phyloP scores from a whole-genome alignment of 2,888 invertebrate species.

The Carterocephalus palaemon region DNA sequence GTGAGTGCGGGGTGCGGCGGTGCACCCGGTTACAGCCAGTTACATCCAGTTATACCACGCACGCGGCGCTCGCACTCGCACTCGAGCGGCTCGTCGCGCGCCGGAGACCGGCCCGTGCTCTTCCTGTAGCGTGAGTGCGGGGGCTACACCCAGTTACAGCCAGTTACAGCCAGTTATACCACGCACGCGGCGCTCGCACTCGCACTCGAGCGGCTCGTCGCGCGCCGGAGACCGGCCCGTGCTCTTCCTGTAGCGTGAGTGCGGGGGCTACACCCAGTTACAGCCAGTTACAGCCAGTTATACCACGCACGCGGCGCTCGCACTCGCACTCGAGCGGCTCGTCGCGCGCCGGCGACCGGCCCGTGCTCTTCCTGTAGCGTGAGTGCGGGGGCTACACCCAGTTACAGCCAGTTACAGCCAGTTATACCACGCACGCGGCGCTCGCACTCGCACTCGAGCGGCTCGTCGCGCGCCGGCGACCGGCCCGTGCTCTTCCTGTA shows the following conservation, averaged over 20 bases:
- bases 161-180: no score
- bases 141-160: no score
- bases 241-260: slow-evolving; percentile 67
- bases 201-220: slow-evolving; percentile 64
- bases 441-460: no score
- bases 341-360: no score
- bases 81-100: slow-evolving; percentile 58
- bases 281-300: slow-evolving; percentile 21
- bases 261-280: slow-evolving; percentile 30
- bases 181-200: slow-evolving; percentile 55
- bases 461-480: no score
- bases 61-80: slow-evolving; percentile 62
- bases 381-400: no score
- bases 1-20: no score
- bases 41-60: slow-evolving; percentile 35
- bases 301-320: slow-evolving; percentile 8
- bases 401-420: not conserved
- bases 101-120: slow-evolving; percentile 58
- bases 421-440: no score
- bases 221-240: slow-evolving; percentile 56
- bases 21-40: no score
- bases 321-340: no score
- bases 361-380: no score
- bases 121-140: slow-evolving; percentile 62
- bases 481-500: no score